Evolutionary conservation across 2,113 vertebrate species (phyloP).

Genomic region (Chloropsis cyanopogon): DNA sequence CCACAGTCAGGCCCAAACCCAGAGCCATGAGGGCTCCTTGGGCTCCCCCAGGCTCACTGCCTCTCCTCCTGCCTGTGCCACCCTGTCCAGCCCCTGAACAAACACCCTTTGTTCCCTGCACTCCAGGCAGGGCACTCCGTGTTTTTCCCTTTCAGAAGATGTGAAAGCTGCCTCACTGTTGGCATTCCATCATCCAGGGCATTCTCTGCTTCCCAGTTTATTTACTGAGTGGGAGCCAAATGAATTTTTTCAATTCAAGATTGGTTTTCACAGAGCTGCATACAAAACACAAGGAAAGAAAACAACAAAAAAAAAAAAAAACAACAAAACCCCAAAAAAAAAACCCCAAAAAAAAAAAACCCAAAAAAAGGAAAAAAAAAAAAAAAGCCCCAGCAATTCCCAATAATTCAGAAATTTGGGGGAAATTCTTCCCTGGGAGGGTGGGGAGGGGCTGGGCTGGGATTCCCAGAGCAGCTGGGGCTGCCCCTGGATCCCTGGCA

Average conservation of each 20-base stretch:
- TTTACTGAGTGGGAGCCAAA: background rate
- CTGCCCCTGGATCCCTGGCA: background rate
- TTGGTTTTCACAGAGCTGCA: background rate
- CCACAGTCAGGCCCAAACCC: no score
- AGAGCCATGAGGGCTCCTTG: background rate
- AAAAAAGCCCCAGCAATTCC: background rate
- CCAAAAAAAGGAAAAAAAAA: no score
- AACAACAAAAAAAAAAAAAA: no score
- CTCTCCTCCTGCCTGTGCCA: no score
- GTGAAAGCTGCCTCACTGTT: background rate
- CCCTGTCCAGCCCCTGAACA: no score
- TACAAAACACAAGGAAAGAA: background rate
- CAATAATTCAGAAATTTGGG: background rate
- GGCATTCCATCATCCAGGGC: background rate
- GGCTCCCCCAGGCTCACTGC: no score
- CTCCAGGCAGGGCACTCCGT: fast-evolving
- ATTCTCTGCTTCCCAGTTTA: background rate
- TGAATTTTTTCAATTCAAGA: no score
- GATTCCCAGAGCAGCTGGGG: no score
- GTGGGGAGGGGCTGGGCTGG: no score
- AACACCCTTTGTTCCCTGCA: background rate
- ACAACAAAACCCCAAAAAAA: no score
- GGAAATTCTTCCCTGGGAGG: background rate
- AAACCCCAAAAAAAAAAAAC: no score
- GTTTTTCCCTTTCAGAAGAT: background rate